phyloP scores from a whole-genome alignment of 2,888 invertebrate genomes.

The Patella pellucida region DNA sequence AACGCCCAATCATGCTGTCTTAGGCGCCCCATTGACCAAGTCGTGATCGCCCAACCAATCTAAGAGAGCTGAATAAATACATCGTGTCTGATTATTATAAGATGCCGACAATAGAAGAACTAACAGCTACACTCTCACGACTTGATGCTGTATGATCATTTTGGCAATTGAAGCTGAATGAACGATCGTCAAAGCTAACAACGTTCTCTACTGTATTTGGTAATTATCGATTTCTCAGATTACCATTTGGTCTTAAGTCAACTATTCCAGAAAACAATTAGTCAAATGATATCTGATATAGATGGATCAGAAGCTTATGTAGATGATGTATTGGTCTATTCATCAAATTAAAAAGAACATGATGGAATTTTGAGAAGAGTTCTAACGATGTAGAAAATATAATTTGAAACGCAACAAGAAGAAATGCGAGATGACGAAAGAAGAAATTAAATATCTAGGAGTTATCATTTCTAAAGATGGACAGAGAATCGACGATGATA shows the following conservation, averaged over 20 bases:
- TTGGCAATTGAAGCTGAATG: not conserved
- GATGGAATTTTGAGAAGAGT: not conserved
- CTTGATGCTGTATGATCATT: too few species aligned
- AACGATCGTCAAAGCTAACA: not conserved
- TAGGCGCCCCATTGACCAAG: too few species aligned
- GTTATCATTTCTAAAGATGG: not conserved
- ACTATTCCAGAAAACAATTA: not conserved
- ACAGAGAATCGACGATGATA: not conserved
- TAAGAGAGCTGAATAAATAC: too few species aligned
- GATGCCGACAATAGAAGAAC: slow-evolving; percentile 6
- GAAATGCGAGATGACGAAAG: not conserved
- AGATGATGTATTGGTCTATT: not conserved
- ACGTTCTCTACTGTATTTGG: not conserved
- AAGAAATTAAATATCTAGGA: slow-evolving; percentile 11
- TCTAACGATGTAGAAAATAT: not conserved
- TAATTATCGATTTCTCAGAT: not conserved
- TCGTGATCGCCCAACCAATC: too few species aligned
- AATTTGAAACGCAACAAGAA: not conserved
- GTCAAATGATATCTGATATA: slow-evolving; percentile 7
- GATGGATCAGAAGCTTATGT: not conserved
- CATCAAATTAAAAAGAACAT: not conserved
- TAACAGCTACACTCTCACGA: not conserved
- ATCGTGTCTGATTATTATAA: too few species aligned
- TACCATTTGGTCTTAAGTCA: slow-evolving; percentile 11
- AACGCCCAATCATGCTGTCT: too few species aligned